phyloP scores from a whole-genome alignment of 2,797 vertebrate species.

The Mergus octosetaceus region DNA sequence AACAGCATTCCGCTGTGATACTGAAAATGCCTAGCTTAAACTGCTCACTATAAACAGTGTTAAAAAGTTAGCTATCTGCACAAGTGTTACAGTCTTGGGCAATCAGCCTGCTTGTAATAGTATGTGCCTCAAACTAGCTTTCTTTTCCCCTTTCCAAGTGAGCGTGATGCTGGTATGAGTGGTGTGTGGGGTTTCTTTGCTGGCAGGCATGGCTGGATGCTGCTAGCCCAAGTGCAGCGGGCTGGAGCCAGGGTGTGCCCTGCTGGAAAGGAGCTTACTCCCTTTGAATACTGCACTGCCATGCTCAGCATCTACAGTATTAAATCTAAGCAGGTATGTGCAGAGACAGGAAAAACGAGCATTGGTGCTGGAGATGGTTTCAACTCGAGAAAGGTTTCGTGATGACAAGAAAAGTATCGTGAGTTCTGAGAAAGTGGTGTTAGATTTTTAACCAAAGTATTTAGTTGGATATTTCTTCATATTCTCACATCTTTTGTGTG shows the following conservation, averaged over 20 bases:
- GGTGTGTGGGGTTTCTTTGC: neutral
- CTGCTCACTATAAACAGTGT: neutral
- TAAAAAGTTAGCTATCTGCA: neutral
- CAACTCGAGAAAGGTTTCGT: neutral
- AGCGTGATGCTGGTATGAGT: neutral
- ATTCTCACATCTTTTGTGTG: neutral
- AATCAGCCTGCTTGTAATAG: neutral
- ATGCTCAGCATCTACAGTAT: neutral
- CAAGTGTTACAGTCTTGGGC: neutral
- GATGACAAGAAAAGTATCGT: neutral
- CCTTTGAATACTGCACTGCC: neutral
- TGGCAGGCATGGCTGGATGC: neutral
- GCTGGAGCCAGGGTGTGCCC: neutral
- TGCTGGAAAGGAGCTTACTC: neutral
- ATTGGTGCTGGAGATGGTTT: neutral
- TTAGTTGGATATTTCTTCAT: neutral
- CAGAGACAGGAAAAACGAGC: neutral
- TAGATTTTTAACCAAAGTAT: neutral
- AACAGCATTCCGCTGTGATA: slow-evolving; percentile 44
- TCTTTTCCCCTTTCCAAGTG: neutral
- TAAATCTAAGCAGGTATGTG: neutral
- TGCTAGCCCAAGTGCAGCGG: neutral
- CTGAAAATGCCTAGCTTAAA: neutral
- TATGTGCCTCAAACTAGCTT: neutral
- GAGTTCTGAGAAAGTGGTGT: neutral